phyloP scores from a whole-genome alignment of 2,888 invertebrate species.

The Atrina japonica region DNA sequence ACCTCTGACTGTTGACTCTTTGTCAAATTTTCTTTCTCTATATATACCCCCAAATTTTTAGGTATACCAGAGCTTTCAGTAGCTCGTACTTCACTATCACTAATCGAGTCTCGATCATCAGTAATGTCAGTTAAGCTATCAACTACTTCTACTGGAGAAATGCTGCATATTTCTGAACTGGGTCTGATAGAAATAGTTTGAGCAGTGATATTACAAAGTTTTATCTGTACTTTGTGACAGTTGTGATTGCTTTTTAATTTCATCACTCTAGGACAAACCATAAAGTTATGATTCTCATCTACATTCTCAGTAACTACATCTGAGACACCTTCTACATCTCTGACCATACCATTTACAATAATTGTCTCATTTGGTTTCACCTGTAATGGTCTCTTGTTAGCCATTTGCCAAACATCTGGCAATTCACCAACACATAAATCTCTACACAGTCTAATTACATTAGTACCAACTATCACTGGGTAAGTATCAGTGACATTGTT shows the following conservation, averaged over 20 bases:
- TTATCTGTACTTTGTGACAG: background rate
- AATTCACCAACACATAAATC: too few species aligned
- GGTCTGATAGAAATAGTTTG: background rate
- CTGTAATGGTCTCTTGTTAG: background rate
- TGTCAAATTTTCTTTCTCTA: too few species aligned
- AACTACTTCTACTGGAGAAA: background rate
- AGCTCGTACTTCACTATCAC: too few species aligned
- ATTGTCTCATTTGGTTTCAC: background rate
- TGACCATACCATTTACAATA: background rate
- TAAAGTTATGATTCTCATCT: background rate
- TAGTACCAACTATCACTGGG: slow-evolving; percentile 27
- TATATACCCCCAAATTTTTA: too few species aligned
- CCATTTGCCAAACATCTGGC: background rate
- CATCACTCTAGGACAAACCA: slow-evolving; percentile 5
- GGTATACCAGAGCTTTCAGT: too few species aligned
- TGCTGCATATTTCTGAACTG: background rate
- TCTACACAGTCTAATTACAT: slow-evolving; percentile 15
- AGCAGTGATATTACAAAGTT: slow-evolving; percentile 11
- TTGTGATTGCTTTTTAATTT: background rate
- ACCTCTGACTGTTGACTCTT: too few species aligned
- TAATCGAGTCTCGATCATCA: too few species aligned
- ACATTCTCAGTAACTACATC: background rate
- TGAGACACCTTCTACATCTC: background rate
- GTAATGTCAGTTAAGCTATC: too few species aligned
- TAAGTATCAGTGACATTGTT: slow-evolving; percentile 3